These are phyloP conservation scores for Cavia aperea DNA, from an alignment of 2,113 vertebrate species.

Conservation along the genomic window DNA sequence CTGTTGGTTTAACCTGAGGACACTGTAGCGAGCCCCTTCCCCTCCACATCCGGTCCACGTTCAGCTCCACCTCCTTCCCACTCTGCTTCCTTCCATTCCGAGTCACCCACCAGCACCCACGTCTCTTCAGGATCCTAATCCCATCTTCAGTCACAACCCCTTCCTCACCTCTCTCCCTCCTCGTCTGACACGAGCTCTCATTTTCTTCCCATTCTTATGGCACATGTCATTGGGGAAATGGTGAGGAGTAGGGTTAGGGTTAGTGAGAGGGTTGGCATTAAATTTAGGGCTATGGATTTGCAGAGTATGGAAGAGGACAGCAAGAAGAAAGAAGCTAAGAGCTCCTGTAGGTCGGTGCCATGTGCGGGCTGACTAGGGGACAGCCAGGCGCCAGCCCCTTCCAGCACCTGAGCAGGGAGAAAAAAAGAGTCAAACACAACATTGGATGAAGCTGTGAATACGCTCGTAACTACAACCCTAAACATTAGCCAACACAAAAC, in stretches of 20 bases:
- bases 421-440: too few species aligned
- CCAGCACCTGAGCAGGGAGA: too few species aligned
- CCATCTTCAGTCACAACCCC: not conserved
- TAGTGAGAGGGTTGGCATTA: not conserved
- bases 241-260: not conserved
- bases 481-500: too few species aligned
- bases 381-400: too few species aligned
- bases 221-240: not conserved
- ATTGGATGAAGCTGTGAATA: too few species aligned
- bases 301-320: too few species aligned
- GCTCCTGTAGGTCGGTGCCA: too few species aligned
- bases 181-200: not conserved
- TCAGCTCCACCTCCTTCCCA: not conserved
- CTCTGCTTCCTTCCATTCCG: not conserved
- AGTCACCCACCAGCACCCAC: not conserved
- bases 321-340: too few species aligned
- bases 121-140: not conserved
- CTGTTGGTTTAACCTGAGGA: not conserved
- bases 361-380: too few species aligned
- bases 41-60: not conserved
- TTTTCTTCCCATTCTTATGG: not conserved
- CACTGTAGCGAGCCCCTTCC: not conserved
- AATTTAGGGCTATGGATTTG: not conserved
- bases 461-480: too few species aligned
- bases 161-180: not conserved